A percentile compares a stretch with the other conserved stretches of the same genome.
Evolutionary conservation across 2,888 invertebrate genomes (phyloP).

Genomic region (Odontothrips loti): DNA sequence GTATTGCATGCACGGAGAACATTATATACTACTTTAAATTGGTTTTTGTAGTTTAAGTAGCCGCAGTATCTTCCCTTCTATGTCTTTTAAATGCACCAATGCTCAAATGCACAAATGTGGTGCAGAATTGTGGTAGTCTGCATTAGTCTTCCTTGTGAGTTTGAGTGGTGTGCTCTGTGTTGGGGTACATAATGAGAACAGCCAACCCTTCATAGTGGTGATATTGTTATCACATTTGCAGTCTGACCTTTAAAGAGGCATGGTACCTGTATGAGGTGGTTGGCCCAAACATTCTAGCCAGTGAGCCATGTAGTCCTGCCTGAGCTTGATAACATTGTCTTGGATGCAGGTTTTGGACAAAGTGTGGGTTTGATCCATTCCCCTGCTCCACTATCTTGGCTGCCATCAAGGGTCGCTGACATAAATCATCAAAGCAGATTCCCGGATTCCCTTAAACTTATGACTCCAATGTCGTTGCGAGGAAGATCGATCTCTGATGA

Average conservation of each 20-base stretch:
- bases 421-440: background rate
- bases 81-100: no score
- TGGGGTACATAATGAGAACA: background rate
- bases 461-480: background rate
- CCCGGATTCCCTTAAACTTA: background rate
- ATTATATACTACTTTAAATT: no score
- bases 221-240: background rate
- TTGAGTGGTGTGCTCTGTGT: no score
- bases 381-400: background rate
- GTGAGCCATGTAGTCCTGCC: background rate
- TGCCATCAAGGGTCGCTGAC: background rate
- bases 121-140: no score
- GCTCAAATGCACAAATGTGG: no score
- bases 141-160: no score
- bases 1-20: no score
- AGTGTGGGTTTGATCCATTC: background rate
- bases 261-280: background rate
- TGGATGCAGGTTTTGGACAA: slow-evolving; percentile 16
- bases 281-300: background rate
- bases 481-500: background rate
- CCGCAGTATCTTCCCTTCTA: no score
- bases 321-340: slow-evolving; percentile 1
- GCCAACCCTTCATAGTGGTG: slow-evolving; percentile 14
- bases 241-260: background rate
- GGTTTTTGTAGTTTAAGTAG: no score